A percentile compares a stretch with the other conserved stretches of the same genome.
Conservation (phyloP, 2,888 invertebrate genomes). For the Tipula helvola region DNA sequence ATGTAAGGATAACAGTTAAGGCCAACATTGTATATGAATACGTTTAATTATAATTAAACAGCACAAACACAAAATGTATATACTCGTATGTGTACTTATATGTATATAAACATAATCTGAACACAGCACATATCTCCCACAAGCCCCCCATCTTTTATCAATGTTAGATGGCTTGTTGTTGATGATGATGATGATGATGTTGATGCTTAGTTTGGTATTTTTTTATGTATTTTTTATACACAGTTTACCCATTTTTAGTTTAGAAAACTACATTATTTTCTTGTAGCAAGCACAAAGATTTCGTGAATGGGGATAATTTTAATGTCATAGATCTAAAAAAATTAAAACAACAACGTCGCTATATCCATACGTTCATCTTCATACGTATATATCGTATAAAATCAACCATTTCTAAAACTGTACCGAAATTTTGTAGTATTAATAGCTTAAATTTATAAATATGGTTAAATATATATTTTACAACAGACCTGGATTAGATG, state of each 20-base stretch:
- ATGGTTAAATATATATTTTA: too few species aligned
- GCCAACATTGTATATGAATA: not conserved
- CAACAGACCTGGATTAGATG: too few species aligned
- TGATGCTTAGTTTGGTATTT: not conserved
- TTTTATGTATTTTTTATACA: not conserved
- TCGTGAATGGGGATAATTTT: not conserved
- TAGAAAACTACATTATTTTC: not conserved
- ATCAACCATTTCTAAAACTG: not conserved
- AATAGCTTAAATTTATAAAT: too few species aligned
- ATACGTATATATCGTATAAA: not conserved
- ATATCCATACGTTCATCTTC: not conserved
- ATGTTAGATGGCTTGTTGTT: not conserved
- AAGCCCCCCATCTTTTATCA: not conserved
- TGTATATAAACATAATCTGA: not conserved
- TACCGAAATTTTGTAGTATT: too few species aligned
- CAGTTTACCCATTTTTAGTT: not conserved
- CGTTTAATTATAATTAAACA: slow-evolving; percentile 4
- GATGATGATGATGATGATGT: not conserved
- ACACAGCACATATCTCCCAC: not conserved
- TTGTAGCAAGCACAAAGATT: not conserved
- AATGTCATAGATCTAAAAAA: not conserved
- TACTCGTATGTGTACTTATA: not conserved
- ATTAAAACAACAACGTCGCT: not conserved
- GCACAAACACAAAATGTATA: not conserved
- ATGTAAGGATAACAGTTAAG: not conserved